A percentile compares a stretch with the other conserved stretches of the same genome.
phyloP scores from a whole-genome alignment of 1,140 invertebrate genomes.

The Aphaenogaster floridana region DNA sequence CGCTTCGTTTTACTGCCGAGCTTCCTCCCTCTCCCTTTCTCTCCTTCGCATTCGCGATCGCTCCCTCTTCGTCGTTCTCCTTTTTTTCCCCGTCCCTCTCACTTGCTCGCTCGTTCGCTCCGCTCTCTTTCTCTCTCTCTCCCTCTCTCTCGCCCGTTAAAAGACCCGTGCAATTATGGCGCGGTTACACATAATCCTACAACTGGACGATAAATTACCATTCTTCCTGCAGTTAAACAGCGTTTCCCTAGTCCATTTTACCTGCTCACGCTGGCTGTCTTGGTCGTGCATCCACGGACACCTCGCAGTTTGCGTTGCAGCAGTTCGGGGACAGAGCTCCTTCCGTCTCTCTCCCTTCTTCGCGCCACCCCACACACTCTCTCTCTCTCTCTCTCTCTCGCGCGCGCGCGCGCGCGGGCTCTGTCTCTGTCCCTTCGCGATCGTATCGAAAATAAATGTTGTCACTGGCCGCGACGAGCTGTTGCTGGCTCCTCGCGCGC shows the following conservation, averaged over 20 bases:
- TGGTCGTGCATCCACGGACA: neutral
- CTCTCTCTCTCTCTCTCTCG: constrained; percentile 34
- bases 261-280: constrained; percentile 7
- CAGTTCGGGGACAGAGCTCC: neutral
- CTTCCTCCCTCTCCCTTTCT: constrained; percentile 29
- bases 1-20: constrained; percentile 67
- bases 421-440: constrained; percentile 7
- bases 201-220: constrained; percentile 64
- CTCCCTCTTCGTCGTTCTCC: constrained; percentile 21
- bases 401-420: neutral
- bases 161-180: constrained; percentile 64
- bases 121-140: neutral
- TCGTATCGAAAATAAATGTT: constrained; percentile 62
- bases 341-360: neutral
- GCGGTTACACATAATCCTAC: constrained; percentile 61
- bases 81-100: constrained; percentile 10
- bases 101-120: neutral
- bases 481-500: constrained; percentile 20
- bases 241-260: constrained; percentile 36
- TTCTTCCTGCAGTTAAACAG: constrained; percentile 30
- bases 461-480: constrained; percentile 45
- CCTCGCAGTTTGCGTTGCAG: neutral
- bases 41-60: neutral
- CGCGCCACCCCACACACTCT: neutral
- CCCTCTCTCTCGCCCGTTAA: constrained; percentile 28